These are phyloP conservation scores for Glaucidium brasilianum DNA, from an alignment of 2,113 vertebrate genomes.

Conservation along the genomic window DNA sequence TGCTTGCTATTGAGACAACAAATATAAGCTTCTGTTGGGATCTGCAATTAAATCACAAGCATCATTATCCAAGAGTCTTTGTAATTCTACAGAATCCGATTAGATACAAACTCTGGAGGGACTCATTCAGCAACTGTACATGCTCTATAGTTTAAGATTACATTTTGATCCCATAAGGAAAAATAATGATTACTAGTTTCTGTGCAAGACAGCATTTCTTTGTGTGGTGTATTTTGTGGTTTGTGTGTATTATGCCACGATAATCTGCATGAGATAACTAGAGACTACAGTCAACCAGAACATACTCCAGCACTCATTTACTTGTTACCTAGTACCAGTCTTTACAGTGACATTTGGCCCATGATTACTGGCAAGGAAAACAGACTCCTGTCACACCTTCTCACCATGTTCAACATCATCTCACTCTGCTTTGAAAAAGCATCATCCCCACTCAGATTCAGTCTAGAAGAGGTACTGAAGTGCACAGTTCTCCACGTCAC, in stretches of 20 bases:
- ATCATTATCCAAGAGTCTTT: conserved; percentile 36
- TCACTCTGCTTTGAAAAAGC: background rate
- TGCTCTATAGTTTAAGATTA: background rate
- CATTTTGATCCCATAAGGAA: background rate
- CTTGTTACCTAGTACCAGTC: background rate
- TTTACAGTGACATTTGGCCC: background rate
- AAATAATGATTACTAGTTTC: background rate
- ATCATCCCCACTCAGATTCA: background rate
- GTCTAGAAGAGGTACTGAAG: fast-evolving
- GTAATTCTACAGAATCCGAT: background rate
- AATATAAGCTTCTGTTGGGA: conserved; percentile 56
- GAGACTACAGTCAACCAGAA: background rate
- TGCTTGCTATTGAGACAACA: background rate
- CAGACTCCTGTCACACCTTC: background rate
- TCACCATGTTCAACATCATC: background rate
- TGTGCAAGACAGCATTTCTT: background rate
- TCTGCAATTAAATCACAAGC: conserved; percentile 71
- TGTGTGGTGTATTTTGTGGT: background rate
- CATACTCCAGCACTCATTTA: background rate
- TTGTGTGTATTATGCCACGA: background rate
- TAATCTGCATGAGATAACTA: background rate
- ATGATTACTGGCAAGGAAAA: background rate
- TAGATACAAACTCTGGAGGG: background rate
- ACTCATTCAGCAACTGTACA: background rate
- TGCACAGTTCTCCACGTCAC: fast-evolving